phyloP scores from a whole-genome alignment of 1,140 invertebrate genomes.

The Protaetia brevitarsis region DNA sequence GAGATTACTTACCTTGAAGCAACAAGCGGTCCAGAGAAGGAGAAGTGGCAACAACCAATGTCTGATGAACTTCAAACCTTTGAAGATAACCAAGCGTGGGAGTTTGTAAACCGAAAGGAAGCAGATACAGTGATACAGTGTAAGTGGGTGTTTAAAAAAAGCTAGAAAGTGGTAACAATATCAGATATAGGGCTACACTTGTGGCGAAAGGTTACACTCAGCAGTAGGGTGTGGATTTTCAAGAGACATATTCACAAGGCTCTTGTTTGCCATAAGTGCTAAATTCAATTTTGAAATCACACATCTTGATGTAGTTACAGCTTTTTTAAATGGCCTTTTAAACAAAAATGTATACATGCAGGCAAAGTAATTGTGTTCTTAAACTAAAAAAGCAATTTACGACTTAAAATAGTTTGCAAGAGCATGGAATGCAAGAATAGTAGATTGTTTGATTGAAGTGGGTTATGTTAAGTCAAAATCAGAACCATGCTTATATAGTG shows the following conservation, averaged over 20 bases:
- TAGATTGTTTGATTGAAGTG: slow-evolving; percentile 34
- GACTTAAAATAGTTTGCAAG: slow-evolving; percentile 48
- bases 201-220: slow-evolving; percentile 45
- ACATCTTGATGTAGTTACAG: slow-evolving; percentile 46
- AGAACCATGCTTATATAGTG: slow-evolving; percentile 45
- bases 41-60: neutral
- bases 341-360: slow-evolving; percentile 45
- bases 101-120: too few relatives aligned
- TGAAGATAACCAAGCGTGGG: neutral
- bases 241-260: neutral
- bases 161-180: neutral
- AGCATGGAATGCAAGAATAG: slow-evolving; percentile 46
- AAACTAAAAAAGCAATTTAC: slow-evolving; percentile 43
- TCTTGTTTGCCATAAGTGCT: slow-evolving; percentile 34
- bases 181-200: slow-evolving; percentile 34
- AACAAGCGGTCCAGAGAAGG: too few relatives aligned
- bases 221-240: slow-evolving; percentile 36
- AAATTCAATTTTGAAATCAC: slow-evolving; percentile 34
- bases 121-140: neutral
- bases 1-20: too few relatives aligned
- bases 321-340: slow-evolving; percentile 44
- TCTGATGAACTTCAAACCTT: neutral
- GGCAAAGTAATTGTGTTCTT: slow-evolving; percentile 41
- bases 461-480: slow-evolving; percentile 33
- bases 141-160: neutral